A percentile compares a stretch with the other conserved stretches of the same genome.
phyloP scores from a whole-genome alignment of 1,140 invertebrate genomes.

The Habropoda laboriosa region DNA sequence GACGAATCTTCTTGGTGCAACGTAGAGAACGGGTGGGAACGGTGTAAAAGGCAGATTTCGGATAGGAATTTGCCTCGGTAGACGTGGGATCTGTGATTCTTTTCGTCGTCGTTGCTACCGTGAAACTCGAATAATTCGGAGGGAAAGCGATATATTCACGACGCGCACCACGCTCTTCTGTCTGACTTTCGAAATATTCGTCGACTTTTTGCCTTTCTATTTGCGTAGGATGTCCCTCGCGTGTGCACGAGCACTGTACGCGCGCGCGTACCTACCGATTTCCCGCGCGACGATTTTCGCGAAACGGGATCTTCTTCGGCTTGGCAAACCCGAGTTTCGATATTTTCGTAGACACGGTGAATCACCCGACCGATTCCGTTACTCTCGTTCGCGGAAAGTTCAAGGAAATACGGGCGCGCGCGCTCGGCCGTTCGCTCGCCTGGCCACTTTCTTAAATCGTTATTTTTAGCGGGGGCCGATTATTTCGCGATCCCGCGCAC shows the following conservation, averaged over 20 bases:
- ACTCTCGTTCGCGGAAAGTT: slow-evolving; percentile 54
- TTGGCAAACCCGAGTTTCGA: neutral
- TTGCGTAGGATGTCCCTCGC: slow-evolving; percentile 8
- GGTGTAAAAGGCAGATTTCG: too few species aligned
- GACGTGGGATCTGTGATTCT: too few species aligned
- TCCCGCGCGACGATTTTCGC: neutral
- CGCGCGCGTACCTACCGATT: neutral
- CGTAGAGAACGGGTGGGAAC: too few species aligned
- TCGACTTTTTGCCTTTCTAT: slow-evolving; percentile 30
- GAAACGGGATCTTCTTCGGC: neutral
- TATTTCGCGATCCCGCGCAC: slow-evolving; percentile 28
- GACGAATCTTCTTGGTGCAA: neutral
- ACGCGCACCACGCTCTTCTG: neutral
- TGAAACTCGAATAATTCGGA: slow-evolving; percentile 24
- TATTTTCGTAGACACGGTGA: slow-evolving; percentile 35
- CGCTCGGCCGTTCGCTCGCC: neutral
- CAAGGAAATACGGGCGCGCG: slow-evolving; percentile 47
- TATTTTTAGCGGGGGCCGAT: slow-evolving; percentile 35
- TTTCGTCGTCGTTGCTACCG: neutral
- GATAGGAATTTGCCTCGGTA: too few species aligned
- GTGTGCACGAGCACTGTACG: too few species aligned
- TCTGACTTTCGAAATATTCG: slow-evolving; percentile 33
- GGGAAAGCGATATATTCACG: slow-evolving; percentile 30
- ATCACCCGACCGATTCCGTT: slow-evolving; percentile 47
- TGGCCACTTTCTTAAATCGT: slow-evolving; percentile 33